Evolutionary conservation across 2,888 invertebrate genomes (phyloP).

Genomic region (Cyrtodaria siliqua): DNA sequence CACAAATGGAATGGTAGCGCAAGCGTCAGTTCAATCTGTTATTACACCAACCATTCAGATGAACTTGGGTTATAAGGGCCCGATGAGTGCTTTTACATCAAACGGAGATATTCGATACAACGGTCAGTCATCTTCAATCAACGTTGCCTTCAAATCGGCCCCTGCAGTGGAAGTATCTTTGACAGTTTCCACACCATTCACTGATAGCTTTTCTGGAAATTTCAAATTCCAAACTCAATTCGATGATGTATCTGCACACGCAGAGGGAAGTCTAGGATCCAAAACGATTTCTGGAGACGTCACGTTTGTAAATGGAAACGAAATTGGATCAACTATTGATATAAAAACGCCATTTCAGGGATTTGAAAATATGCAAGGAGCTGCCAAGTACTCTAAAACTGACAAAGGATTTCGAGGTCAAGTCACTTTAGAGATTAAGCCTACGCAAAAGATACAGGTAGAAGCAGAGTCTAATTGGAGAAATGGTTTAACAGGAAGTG

Average conservation of each 20-base stretch:
- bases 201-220: constrained; percentile 18
- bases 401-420: constrained; percentile 22
- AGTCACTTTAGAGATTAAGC: constrained; percentile 9
- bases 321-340: background rate
- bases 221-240: constrained; percentile 4
- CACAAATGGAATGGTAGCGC: constrained; percentile 7
- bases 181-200: constrained; percentile 11
- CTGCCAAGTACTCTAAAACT: background rate
- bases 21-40: constrained; percentile 26
- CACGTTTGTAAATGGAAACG: constrained; percentile 8
- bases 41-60: constrained; percentile 42
- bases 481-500: constrained; percentile 12
- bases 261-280: constrained; percentile 11
- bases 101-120: constrained; percentile 37
- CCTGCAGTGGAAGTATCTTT: constrained; percentile 23
- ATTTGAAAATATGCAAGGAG: constrained; percentile 28
- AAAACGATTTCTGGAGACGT: constrained; percentile 13
- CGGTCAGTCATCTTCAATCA: constrained; percentile 22
- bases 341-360: constrained; percentile 35
- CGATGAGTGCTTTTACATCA: constrained; percentile 30
- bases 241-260: constrained; percentile 8
- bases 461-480: constrained; percentile 13
- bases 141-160: constrained; percentile 16
- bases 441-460: background rate
- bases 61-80: constrained; percentile 27